A percentile compares a stretch with the other conserved stretches of the same genome.
Conservation (phyloP, 2,113 vertebrate species). For the Calonectris borealis region DNA sequence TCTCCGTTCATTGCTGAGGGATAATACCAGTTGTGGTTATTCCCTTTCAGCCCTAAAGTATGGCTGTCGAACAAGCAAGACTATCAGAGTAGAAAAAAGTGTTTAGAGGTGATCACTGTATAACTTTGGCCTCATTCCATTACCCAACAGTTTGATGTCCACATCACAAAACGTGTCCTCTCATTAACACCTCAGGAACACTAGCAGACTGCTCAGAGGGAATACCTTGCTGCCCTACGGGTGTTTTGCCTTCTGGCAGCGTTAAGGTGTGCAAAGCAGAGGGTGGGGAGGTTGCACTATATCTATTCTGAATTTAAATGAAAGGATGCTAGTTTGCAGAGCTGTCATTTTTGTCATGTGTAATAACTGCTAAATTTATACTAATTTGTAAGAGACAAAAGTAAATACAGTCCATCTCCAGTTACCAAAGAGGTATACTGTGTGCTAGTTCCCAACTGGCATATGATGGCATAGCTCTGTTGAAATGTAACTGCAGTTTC, state of each 20-base stretch:
- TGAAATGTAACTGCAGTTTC: slow-evolving; percentile 25
- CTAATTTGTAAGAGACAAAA: not conserved
- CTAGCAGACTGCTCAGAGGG: not conserved
- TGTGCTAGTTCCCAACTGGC: slow-evolving; percentile 6
- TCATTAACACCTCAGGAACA: not conserved
- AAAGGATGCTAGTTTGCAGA: not conserved
- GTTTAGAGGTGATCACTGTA: not conserved
- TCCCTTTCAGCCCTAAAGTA: not conserved
- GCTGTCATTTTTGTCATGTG: not conserved
- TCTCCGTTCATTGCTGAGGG: not conserved
- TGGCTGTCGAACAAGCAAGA: not conserved
- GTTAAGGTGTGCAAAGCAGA: not conserved
- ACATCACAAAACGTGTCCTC: not conserved
- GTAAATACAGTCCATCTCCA: slow-evolving; percentile 12
- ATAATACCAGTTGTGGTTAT: not conserved
- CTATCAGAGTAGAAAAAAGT: not conserved
- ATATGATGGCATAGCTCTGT: not conserved
- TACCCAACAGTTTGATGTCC: not conserved
- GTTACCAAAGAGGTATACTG: not conserved
- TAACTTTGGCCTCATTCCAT: not conserved
- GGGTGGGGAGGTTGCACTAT: not conserved
- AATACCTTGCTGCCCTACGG: not conserved
- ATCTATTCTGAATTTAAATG: not conserved
- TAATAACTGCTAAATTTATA: not conserved
- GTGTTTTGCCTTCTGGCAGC: not conserved